Conservation (phyloP, 2,113 vertebrate species). For the Cheilinus undulatus region DNA sequence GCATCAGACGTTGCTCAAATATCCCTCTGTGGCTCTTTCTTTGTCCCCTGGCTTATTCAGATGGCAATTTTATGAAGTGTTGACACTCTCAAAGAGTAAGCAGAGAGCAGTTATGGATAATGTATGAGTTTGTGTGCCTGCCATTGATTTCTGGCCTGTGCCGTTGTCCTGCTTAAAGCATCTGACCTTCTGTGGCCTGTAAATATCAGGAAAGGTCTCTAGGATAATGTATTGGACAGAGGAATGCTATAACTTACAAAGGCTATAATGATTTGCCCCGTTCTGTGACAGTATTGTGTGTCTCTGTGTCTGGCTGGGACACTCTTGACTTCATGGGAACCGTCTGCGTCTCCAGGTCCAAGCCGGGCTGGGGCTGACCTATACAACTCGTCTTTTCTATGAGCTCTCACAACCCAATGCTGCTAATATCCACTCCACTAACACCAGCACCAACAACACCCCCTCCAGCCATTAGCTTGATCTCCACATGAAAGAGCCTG, state of each 20-base stretch:
- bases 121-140: constrained; percentile 44
- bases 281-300: constrained; percentile 51
- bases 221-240: constrained; percentile 62
- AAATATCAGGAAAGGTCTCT: constrained; percentile 71
- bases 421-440: constrained; percentile 66
- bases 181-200: constrained; percentile 67
- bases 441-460: constrained; percentile 55
- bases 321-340: constrained; percentile 67
- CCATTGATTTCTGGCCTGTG: constrained; percentile 55
- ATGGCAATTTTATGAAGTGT: constrained; percentile 62
- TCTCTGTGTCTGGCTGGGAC: constrained; percentile 47
- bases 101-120: constrained; percentile 29
- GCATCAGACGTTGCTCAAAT: constrained; percentile 45
- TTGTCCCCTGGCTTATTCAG: constrained; percentile 48
- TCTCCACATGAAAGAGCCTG: constrained; percentile 78
- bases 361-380: constrained; percentile 33
- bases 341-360: constrained; percentile 46
- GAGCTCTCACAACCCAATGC: constrained; percentile 32
- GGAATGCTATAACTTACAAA: constrained; percentile 69
- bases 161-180: constrained; percentile 51
- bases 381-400: constrained; percentile 41
- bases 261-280: constrained; percentile 36
- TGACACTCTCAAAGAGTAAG: constrained; percentile 49
- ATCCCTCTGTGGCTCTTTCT: constrained; percentile 19
- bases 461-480: constrained; percentile 61